Conservation (phyloP, 2,113 vertebrate genomes). For the Sorex fumeus region DNA sequence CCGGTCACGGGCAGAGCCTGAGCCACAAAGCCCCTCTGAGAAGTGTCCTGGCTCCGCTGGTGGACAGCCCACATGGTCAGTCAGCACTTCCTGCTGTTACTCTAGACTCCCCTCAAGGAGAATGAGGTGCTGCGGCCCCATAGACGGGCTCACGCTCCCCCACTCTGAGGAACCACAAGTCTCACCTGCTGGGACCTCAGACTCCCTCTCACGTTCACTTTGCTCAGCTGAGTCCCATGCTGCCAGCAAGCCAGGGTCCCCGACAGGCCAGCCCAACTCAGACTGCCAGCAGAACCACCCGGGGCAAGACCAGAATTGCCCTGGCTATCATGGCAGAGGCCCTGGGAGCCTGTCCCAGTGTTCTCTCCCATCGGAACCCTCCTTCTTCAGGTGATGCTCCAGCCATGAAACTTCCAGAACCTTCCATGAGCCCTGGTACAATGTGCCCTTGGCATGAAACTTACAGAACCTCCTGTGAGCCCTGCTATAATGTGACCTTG, state of each 20-base stretch:
- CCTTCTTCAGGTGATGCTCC: background rate
- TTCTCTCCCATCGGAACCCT: background rate
- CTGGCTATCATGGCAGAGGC: background rate
- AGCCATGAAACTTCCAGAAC: background rate
- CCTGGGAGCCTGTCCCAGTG: background rate
- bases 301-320: too few relatives aligned
- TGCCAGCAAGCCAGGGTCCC: background rate
- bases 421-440: background rate
- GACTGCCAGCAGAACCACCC: background rate
- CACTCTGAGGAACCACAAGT: too few relatives aligned
- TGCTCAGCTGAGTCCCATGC: conserved; percentile 35
- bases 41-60: background rate
- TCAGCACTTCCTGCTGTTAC: too few relatives aligned
- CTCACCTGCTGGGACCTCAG: background rate
- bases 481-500: too few relatives aligned
- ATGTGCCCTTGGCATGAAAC: background rate
- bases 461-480: too few relatives aligned
- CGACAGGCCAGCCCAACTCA: background rate
- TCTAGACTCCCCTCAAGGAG: too few relatives aligned
- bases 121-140: too few relatives aligned
- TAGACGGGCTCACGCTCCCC: too few relatives aligned
- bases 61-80: too few relatives aligned
- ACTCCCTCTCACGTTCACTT: conserved; percentile 52
- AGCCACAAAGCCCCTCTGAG: conserved; percentile 1
- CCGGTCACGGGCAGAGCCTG: background rate